Base-by-base conservation (phyloP, 2,113 vertebrate genomes). In the Oreochromis spilurus region DNA sequence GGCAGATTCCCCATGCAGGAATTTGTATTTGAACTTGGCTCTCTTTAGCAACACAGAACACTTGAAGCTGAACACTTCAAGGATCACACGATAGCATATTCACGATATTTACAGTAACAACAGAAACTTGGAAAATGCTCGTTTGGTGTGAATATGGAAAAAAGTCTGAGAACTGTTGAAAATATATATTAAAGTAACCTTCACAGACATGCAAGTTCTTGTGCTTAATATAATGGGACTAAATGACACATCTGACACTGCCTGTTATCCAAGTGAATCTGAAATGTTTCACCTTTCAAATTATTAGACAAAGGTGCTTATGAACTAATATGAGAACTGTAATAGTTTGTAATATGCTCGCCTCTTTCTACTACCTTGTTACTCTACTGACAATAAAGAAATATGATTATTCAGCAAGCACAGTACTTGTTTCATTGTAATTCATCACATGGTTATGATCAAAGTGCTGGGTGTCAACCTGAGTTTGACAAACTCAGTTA, bases 401-500 rank as follows among this genome's bases (percentile, higher is more conserved):
- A 54, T 50, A 36, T 84, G 40, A 70, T 84, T 36, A 65, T 79
- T 87, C 84, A 82, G 48, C 17, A 48, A 3, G 29, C 45, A 43
- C 2, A 6, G 9, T 31, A 21, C 50, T 65, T 81, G 31, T 58
- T 52, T 83, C 53, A 79, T 79, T 80, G 26, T 70, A 70, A 87
- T 87, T 91, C 79, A 70, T 19, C 45, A 54, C 83, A 55, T 48
- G 19, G 70, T 83, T 83, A 45, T 58, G 84, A 88, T 91, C 53
- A 90, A 91, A 90, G 87, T 21, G 57, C 57, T 45, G 75, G 82
- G 82, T 89, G 84, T 84, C 87, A 82, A 7, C 72, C 45, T 12
- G 40, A 34, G 16, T 85, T 55, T 89, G 50, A 85, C 62, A 84
- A 48, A 31, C 29, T 29, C 87, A 72, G 65, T 83, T 79, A 57